Conservation (phyloP, 1,140 invertebrate species). For the Drosophila mayri region DNA sequence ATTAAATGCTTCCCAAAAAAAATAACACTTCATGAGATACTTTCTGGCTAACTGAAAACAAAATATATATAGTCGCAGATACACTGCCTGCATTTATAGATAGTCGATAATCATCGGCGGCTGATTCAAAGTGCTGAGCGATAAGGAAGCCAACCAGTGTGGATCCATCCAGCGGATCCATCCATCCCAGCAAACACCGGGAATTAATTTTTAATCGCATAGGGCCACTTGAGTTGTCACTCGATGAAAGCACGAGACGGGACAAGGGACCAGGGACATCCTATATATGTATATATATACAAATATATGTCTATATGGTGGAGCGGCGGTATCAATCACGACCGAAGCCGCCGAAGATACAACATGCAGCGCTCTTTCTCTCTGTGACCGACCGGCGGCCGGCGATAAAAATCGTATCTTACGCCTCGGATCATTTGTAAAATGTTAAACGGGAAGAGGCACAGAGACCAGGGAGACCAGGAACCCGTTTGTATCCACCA, state of each 20-base stretch:
- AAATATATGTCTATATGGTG: conserved; percentile 1
- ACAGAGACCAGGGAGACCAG: conserved; percentile 49
- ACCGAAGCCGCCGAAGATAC: conserved; percentile 18
- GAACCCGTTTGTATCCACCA: conserved; percentile 72
- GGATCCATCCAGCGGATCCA: conserved; percentile 16
- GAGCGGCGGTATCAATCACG: conserved; percentile 57
- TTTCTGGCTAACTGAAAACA: conserved; percentile 1
- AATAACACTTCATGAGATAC: conserved; percentile 2
- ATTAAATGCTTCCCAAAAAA: conserved; percentile 45
- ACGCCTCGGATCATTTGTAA: conserved; percentile 75
- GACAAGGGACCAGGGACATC: conserved; percentile 11
- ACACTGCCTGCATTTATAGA: conserved; percentile 16
- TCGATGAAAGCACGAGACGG: conserved; percentile 42
- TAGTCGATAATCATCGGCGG: conserved; percentile 70
- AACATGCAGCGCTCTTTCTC: conserved; percentile 25
- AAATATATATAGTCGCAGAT: conserved; percentile 10
- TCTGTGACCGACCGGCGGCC: conserved; percentile 38
- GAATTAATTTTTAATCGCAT: conserved; percentile 82
- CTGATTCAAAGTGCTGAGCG: conserved; percentile 68
- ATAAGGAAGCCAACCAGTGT: conserved; percentile 47
- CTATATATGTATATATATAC: conserved; percentile 22
- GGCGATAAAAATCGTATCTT: conserved; percentile 76
- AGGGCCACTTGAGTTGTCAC: conserved; percentile 78
- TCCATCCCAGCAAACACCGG: conserved; percentile 58
- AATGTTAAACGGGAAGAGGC: conserved; percentile 62